Evolutionary conservation across 2,888 invertebrate species (phyloP).

Genomic region (Muschampia plurimacula): DNA sequence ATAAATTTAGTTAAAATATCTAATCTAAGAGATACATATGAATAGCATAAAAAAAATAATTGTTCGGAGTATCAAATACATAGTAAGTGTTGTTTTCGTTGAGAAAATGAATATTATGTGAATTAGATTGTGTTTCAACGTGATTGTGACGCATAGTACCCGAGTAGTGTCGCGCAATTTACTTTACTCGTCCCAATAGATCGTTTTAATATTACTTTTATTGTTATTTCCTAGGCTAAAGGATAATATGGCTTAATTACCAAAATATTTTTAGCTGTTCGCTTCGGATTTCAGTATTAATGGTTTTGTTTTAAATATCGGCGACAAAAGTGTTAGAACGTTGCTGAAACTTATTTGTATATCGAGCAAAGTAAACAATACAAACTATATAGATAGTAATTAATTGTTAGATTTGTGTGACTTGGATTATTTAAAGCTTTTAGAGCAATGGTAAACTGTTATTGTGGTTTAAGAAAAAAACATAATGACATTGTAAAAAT

Average conservation of each 20-base stretch:
- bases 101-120: conserved; percentile 56
- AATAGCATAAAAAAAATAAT: conserved; percentile 80
- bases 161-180: conserved; percentile 78
- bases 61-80: conserved; percentile 82
- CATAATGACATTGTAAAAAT: conserved; percentile 86
- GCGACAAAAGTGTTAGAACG: conserved; percentile 64
- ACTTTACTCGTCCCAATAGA: conserved; percentile 68
- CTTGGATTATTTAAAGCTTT: conserved; percentile 84
- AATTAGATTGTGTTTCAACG: conserved; percentile 65
- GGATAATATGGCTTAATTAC: conserved; percentile 78
- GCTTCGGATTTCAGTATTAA: conserved; percentile 83
- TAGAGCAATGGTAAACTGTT: conserved; percentile 84
- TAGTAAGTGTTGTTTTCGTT: conserved; percentile 82
- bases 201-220: conserved; percentile 65
- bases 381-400: conserved; percentile 84
- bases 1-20: conserved; percentile 83
- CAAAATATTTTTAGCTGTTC: conserved; percentile 79
- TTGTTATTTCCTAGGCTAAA: conserved; percentile 72
- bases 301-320: conserved; percentile 68
- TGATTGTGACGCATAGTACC: conserved; percentile 66
- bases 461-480: conserved; percentile 83
- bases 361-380: conserved; percentile 83
- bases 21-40: conserved; percentile 85
- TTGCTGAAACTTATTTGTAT: conserved; percentile 80
- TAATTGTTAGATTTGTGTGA: conserved; percentile 86